Percentiles rank a stretch among this genome's conserved stretches.
Conservation (phyloP, 2,888 invertebrate species). For the Lasius fuliginosus region DNA sequence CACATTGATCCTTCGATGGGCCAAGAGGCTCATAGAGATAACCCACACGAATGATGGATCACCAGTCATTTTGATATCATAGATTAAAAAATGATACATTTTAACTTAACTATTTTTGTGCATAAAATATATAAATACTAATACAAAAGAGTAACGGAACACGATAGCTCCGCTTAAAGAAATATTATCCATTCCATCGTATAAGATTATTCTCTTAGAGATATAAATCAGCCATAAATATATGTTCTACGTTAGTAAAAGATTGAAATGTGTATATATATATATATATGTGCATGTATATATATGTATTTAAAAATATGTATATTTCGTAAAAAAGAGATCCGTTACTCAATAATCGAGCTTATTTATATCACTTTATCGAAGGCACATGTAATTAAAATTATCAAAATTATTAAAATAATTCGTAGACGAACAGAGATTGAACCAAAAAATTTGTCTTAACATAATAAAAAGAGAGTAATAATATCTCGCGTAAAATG, state of each 20-base stretch:
- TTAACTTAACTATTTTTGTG: background rate
- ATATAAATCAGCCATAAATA: constrained; percentile 11
- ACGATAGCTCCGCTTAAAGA: background rate
- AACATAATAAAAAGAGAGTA: constrained; percentile 6
- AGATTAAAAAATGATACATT: constrained; percentile 1
- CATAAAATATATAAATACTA: constrained; percentile 27
- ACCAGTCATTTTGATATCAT: background rate
- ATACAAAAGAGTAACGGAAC: constrained; percentile 12
- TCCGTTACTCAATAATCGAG: constrained; percentile 44
- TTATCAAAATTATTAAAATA: background rate
- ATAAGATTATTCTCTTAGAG: constrained; percentile 12
- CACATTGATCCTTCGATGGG: constrained; percentile 21
- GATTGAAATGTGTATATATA: constrained; percentile 21
- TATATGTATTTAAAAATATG: constrained; percentile 55
- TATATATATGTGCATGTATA: background rate
- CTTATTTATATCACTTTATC: constrained; percentile 22
- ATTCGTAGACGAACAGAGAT: background rate
- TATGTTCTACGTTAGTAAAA: constrained; percentile 2
- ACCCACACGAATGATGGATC: background rate
- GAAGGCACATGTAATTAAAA: constrained; percentile 52
- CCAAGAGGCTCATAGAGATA: background rate
- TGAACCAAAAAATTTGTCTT: background rate
- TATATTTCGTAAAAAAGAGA: constrained; percentile 46
- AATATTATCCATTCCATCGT: background rate
- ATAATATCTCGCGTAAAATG: background rate